Evolutionary conservation across 2,113 vertebrate genomes (phyloP), one percentile per base, ranked within the genome.

Genomic region (Acinonyx jubatus): DNA sequence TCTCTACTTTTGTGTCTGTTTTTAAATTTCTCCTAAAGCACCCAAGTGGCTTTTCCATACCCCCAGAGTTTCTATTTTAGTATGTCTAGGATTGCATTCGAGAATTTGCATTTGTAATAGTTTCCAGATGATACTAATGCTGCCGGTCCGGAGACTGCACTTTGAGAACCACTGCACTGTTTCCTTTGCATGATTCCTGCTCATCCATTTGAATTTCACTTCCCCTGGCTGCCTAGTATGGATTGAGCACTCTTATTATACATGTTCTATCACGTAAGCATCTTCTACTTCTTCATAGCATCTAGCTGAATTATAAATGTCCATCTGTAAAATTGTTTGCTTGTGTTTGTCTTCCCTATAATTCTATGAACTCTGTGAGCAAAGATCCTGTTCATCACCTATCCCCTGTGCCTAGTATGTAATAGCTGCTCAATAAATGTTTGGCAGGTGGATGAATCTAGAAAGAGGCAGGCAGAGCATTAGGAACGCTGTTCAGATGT

Each of bases 111-210:
- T 25, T 86, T 83, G 85, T 74, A 27, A 16, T 8, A 15, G 27
- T 41, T 50, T 66, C 78, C 18, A 4, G 15, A 10, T 55, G 45
- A 41, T 16, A 19, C n/a, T 55, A 0, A 14, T 3, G 3, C 80
- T 19, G 33, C 33, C 25, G 69, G 19, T 5, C 74, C 33, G 50
- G 83, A 61, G n/a, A 16, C 33, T 2, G 19, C 25, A 16, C 61
- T 31, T 29, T 15, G 88, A 88, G 63, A 65, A 65, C 31, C 29
- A 1, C 15, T 12, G 14, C 23, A 0, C 23, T n/a, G 25, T 41
- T 31, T 79, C 36, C 55, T 69, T 25, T 5, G 29, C 0, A 0
- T 45, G 29, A 12, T 19, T 80, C 41, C 85, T 57, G 0, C 5
- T 8, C n/a, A 4, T 25, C 16, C 21, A 0, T 4, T 16, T 3